Base-by-base conservation (phyloP, 2,888 invertebrate genomes). In the Flexamia atlantica region DNA sequence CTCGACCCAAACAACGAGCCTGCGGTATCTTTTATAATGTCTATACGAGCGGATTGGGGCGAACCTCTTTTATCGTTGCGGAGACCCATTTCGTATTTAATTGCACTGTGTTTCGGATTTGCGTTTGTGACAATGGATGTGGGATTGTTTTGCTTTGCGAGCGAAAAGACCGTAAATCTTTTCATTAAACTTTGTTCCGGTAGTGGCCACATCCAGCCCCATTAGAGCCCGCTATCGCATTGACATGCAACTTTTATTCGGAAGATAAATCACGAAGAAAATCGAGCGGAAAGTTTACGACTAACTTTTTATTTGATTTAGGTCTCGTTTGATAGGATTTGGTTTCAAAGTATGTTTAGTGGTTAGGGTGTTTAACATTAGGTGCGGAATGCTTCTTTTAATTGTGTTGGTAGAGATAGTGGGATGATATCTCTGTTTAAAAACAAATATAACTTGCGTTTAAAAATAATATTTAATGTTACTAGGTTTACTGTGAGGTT, bases 11-110 rank as follows among this genome's bases (percentile, higher is more conserved):
- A 64, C 64, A 64, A 64, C 64, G 20, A 14, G 64, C 28, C 64
- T 57, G 64, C 64, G 64, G 64, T 64, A 64, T 28, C 64, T 64
- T 64, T 64, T 64, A 30, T 64, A 64, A 64, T 25, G 64, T 64
- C 64, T 64, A 64, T 64, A 28, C 64, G 64, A 23, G n/a, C 23
- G 30, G 64, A 64, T 64, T 30, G 64, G 64, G 64, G 64, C 28
- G 64, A 64, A 17, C 10, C 30, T 64, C 64, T 30, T 64, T 64
- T 64, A 64, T 64, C 53, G 53, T 23, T 64, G 64, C 28, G 64
- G 64, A 64, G 64, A 64, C 64, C 64, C 64, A 64, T 64, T 64
- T 30, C 64, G 64, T 64, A 64, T 64, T 64, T 64, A 64, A 64
- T 64, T 64, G 64, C 64, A 12, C 64, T 64, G 64, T 57, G 57